These are phyloP conservation scores for Sepiola atlantica DNA, from an alignment of 2,888 invertebrate species.

Conservation along the genomic window DNA sequence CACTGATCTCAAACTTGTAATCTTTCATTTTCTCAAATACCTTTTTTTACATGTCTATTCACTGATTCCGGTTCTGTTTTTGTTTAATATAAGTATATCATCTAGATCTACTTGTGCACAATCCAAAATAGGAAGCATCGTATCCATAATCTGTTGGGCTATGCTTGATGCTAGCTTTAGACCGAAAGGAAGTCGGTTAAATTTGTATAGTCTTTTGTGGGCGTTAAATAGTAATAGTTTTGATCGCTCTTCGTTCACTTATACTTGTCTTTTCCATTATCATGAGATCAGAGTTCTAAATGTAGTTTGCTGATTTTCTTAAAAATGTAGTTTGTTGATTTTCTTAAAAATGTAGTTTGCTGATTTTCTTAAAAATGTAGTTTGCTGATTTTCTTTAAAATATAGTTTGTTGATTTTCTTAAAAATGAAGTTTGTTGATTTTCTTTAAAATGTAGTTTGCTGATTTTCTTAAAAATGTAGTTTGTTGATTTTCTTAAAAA, in stretches of 20 bases:
- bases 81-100: background rate
- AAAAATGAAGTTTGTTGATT: too few species aligned
- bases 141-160: background rate
- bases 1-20: background rate
- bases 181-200: background rate
- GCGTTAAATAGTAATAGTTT: background rate
- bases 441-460: too few species aligned
- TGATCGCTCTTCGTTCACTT: background rate
- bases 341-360: too few species aligned
- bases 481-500: too few species aligned
- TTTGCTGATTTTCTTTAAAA: too few species aligned
- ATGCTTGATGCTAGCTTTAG: background rate
- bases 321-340: too few species aligned
- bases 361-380: too few species aligned
- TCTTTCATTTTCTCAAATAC: background rate
- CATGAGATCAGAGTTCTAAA: too few species aligned
- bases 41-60: background rate
- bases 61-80: background rate
- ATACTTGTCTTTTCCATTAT: too few species aligned
- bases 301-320: too few species aligned
- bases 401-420: too few species aligned
- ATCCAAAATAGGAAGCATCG: background rate
- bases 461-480: too few species aligned
- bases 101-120: background rate
- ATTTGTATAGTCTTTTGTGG: background rate